A percentile compares a stretch with the other conserved stretches of the same genome.
phyloP scores from a whole-genome alignment of 2,888 invertebrate genomes.

The Pollenia amentaria region DNA sequence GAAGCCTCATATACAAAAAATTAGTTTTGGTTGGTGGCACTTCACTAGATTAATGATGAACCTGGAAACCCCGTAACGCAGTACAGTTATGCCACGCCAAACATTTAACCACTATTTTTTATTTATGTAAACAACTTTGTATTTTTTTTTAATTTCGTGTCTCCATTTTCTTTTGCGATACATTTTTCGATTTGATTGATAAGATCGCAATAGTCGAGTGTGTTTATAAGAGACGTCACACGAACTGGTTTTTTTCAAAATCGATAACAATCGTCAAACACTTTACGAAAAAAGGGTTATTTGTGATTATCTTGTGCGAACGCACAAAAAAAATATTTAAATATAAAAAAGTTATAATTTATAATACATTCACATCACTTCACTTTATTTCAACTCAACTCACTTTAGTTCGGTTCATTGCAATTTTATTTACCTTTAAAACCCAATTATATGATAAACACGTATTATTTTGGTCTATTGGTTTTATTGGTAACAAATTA shows the following conservation, averaged over 20 bases:
- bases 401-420: background rate
- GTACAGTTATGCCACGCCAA: too few species aligned
- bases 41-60: too few species aligned
- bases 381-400: background rate
- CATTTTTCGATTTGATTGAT: background rate
- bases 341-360: background rate
- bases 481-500: slow-evolving; percentile 60
- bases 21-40: too few species aligned
- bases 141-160: too few species aligned
- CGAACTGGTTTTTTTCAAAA: background rate
- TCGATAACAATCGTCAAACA: background rate
- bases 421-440: slow-evolving; percentile 28
- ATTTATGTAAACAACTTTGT: too few species aligned
- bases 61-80: too few species aligned
- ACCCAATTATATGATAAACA: slow-evolving; percentile 55
- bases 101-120: too few species aligned
- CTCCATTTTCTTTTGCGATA: too few species aligned
- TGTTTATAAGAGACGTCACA: background rate
- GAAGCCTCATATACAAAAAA: too few species aligned
- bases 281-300: slow-evolving; percentile 14
- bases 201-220: background rate
- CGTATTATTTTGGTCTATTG: slow-evolving; percentile 71
- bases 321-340: background rate
- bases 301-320: background rate
- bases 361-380: slow-evolving; percentile 16